These are phyloP conservation scores for Chlorodrepanis virens DNA, from an alignment of 2,113 vertebrate genomes.

Conservation along the genomic window DNA sequence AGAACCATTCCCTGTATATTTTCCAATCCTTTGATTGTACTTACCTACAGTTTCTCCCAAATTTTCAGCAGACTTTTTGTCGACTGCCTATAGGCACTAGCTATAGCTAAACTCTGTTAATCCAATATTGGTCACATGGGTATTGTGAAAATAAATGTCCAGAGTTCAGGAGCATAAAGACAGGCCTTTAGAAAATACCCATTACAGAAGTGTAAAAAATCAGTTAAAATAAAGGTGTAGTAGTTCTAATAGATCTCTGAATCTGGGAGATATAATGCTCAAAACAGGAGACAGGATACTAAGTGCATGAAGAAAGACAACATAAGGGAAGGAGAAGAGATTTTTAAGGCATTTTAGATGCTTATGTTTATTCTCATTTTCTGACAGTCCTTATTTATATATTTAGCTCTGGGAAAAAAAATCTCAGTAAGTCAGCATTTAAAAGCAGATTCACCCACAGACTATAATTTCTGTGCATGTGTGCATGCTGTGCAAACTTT, in stretches of 20 bases:
- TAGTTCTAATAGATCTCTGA: not conserved
- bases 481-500: conserved; percentile 2
- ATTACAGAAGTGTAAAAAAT: not conserved
- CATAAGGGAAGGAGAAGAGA: not conserved
- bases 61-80: not conserved
- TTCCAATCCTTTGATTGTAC: not conserved
- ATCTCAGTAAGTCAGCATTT: not conserved
- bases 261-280: not conserved
- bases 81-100: not conserved
- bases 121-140: not conserved
- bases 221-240: not conserved
- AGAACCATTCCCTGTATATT: not conserved
- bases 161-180: not conserved
- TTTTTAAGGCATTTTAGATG: not conserved
- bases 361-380: conserved; percentile 14
- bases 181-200: not conserved
- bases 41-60: not conserved
- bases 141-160: not conserved
- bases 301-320: not conserved
- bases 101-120: not conserved
- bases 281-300: not conserved
- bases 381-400: not conserved
- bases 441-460: not conserved
- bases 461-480: not conserved
- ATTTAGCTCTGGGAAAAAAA: not conserved